Percentiles rank a stretch among this genome's conserved stretches.
Evolutionary conservation across 2,113 vertebrate species (phyloP).

Genomic region (Plectropomus leopardus): DNA sequence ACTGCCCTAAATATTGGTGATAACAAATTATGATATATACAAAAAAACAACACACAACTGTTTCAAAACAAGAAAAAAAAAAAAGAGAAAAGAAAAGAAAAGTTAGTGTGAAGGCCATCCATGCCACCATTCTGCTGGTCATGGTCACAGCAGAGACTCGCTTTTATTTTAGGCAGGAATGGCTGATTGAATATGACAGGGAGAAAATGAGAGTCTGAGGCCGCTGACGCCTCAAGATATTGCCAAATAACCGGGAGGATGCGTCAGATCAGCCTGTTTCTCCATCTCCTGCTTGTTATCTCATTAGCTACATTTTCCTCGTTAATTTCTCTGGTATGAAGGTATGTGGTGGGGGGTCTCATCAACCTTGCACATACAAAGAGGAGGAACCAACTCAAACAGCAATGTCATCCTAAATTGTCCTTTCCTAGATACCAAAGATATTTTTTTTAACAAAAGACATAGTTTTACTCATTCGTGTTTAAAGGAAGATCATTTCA

Average conservation of each 20-base stretch:
- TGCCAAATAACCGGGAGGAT: constrained; percentile 79
- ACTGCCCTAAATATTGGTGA: constrained; percentile 29
- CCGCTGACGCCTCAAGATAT: constrained; percentile 75
- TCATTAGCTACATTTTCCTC: constrained; percentile 79
- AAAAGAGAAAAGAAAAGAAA: constrained; percentile 14
- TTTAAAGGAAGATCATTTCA: constrained; percentile 57
- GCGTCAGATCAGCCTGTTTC: constrained; percentile 75
- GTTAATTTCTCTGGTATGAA: constrained; percentile 74
- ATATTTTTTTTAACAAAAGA: constrained; percentile 11
- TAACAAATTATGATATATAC: constrained; percentile 33
- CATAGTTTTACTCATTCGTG: constrained; percentile 52
- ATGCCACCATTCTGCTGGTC: constrained; percentile 46
- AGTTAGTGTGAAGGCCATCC: constrained; percentile 35
- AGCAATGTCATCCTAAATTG: constrained; percentile 67
- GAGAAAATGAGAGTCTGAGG: constrained; percentile 82
- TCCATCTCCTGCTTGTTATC: constrained; percentile 79
- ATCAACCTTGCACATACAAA: constrained; percentile 76
- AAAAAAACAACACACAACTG: neutral
- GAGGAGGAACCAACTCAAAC: constrained; percentile 76
- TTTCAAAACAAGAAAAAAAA: constrained; percentile 6
- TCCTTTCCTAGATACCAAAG: constrained; percentile 51
- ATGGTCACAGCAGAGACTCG: constrained; percentile 43
- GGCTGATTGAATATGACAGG: constrained; percentile 82
- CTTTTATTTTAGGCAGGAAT: constrained; percentile 73
- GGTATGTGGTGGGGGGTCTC: constrained; percentile 67